phyloP scores from a whole-genome alignment of 2,888 invertebrate genomes.

The Drosophila phalerata region DNA sequence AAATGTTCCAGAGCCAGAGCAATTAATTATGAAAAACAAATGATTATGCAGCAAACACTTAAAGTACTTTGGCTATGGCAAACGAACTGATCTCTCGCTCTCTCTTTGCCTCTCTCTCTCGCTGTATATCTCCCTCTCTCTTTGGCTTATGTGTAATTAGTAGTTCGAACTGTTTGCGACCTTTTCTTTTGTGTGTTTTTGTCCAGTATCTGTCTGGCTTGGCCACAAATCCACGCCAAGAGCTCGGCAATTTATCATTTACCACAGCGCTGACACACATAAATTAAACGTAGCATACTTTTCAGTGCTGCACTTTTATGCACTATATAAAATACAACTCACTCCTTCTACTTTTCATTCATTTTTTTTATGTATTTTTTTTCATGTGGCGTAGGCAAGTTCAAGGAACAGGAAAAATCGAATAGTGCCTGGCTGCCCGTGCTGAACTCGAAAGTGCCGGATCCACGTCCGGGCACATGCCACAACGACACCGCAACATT shows the following conservation, averaged over 20 bases:
- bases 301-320: conserved; percentile 52
- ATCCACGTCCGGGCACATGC: conserved; percentile 97
- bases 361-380: background rate
- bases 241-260: conserved; percentile 58
- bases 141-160: conserved; percentile 57
- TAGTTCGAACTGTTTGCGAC: conserved; percentile 36
- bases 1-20: conserved; percentile 58
- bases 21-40: conserved; percentile 79
- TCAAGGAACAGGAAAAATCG: conserved; percentile 97
- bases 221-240: conserved; percentile 71
- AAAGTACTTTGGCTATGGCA: conserved; percentile 27
- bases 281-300: conserved; percentile 73
- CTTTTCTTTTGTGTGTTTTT: conserved; percentile 10
- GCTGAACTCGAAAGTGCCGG: conserved; percentile 95
- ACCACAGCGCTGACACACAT: conserved; percentile 68
- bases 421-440: conserved; percentile 98
- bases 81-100: conserved; percentile 10
- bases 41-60: conserved; percentile 73
- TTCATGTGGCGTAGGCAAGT: conserved; percentile 85
- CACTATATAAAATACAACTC: conserved; percentile 41
- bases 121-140: background rate
- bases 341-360: background rate
- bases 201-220: conserved; percentile 17
- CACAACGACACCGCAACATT: conserved; percentile 96
- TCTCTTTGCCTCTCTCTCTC: background rate